A percentile compares a stretch with the other conserved stretches of the same genome.
Conservation (phyloP, 2,113 vertebrate species). For the Uria aalge region DNA sequence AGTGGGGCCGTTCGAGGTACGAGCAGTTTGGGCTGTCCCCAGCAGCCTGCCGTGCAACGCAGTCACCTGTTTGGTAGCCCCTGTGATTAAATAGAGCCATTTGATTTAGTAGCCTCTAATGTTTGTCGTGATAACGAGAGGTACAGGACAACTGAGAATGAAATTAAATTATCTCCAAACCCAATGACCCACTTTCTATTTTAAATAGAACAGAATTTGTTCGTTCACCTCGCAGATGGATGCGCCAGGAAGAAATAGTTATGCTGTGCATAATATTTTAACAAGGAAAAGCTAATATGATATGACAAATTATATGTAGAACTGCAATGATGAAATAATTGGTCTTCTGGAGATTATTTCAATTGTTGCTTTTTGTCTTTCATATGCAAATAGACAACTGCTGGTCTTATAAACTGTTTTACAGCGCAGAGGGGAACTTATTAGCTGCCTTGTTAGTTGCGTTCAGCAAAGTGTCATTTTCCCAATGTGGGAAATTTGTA, state of each 20-base stretch:
- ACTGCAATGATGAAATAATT: not conserved
- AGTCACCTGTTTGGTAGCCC: not conserved
- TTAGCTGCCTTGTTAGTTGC: not conserved
- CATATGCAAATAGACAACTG: slow-evolving; percentile 21
- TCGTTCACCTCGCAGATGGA: not conserved
- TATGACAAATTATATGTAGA: not conserved
- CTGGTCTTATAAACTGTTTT: not conserved
- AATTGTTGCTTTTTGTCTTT: slow-evolving; percentile 3
- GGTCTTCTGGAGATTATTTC: slow-evolving; percentile 1
- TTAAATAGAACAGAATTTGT: not conserved
- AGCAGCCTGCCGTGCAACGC: too few relatives aligned
- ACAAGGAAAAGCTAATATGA: not conserved
- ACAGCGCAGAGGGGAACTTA: not conserved
- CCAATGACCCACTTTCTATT: slow-evolving; percentile 23
- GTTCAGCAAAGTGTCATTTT: not conserved
- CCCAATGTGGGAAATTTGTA: not conserved
- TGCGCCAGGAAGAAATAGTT: not conserved
- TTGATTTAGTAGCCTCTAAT: not conserved
- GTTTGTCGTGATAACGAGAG: not conserved
- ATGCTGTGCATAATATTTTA: not conserved
- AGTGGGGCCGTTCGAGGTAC: rapidly evolving
- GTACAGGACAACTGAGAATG: not conserved
- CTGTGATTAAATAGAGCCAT: not conserved
- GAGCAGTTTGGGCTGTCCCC: not conserved
- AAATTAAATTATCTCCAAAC: slow-evolving; percentile 19